Evolutionary conservation across 2,888 invertebrate genomes (phyloP), one percentile per base, ranked within the genome.

Genomic region (Epistrophe grossulariae): DNA sequence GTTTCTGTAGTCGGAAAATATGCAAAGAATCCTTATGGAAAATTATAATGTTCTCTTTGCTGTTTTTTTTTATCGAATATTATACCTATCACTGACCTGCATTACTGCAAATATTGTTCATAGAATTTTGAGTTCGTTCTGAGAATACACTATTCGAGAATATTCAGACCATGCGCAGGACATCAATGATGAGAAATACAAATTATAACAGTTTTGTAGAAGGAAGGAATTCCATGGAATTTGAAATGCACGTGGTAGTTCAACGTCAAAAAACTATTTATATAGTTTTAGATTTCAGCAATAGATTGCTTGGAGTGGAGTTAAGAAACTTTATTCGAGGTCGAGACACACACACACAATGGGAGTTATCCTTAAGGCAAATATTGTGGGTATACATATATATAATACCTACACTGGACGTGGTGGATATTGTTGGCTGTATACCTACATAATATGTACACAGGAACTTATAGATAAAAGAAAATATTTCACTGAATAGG

Each of bases 61-160:
- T 62, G 52, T 60, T 17, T 68, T 17, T 68, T 17, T 60, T 15
- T n/a, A 52, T 45, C 68, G 40, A 62, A 45, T 24, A 45, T n/a
- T n/a, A n/a, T n/a, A n/a, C n/a, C n/a, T 24, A 62, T 52, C n/a
- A 83, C 83, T 83, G 79, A 83, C 83, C 83, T 73, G 83, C 83
- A 73, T 78, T 31, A 71, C 79, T 55, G 50, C n/a, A n/a, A 31
- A 52, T 8, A 35, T 15, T 72, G 43, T 52, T 43, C 35, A 72
- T 66, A 66, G 45, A 35, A 50, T 38, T 52, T 31, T 15, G 19
- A 15, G 17, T 5, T 35, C 0, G 19, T 60, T 40, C 2, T 4
- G 35, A 60, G 60, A 60, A 40, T 60, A 40, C 13, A 13, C 19
- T 0, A 9, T 5, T 52, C 24, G 19, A 17, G n/a, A n/a, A n/a